Base-by-base conservation (phyloP, 1,140 invertebrate genomes). In the Magallana angulata region DNA sequence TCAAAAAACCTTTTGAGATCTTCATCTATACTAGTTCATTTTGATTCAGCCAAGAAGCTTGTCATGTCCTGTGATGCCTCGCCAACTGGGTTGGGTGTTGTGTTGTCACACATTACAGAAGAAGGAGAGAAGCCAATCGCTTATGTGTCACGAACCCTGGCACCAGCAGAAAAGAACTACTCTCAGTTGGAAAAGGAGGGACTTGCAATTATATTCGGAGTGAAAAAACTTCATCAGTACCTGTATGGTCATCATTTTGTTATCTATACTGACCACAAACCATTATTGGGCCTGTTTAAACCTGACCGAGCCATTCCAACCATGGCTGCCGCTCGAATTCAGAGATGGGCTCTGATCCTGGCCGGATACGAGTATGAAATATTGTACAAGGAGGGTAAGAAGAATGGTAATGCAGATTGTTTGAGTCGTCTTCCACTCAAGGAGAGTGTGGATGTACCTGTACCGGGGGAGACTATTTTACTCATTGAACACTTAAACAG, bases 51-150 rank as follows among this genome's bases (percentile, higher is more conserved):
- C 9, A 89, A 92, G 81, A 88, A 92, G 48, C 84, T 96, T 7
- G 89, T 94, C 14, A 64, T 96, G 24, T 90, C 95, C n/a, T 94
- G 94, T 24, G 96, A 96, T 93, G 95, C 95, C 48, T 95, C 93
- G 64, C 89, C 92, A 5, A 93, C 94, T 88, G 95, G 95, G 12
- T 89, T 96, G 3, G 95, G 95, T 0, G 95, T 94, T 1, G 92
- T 95, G 8, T 87, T 96, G 0, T 92, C 93, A 1, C 95, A 96
- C 86, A 89, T 58, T 8, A 83, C 92, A 36, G 59, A 91, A 16
- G 92, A 95, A 89, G 93, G 93, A 14, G 90, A 91, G 85, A 88
- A 90, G 86, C 95, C 95, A 4, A 94, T 96, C 36, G 93, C 93
- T 7, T 96, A 95, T 92, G 93, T 93, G 5, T 96, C 94, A 0